Conservation (phyloP, 2,888 invertebrate species). For the Drosophila dives region DNA sequence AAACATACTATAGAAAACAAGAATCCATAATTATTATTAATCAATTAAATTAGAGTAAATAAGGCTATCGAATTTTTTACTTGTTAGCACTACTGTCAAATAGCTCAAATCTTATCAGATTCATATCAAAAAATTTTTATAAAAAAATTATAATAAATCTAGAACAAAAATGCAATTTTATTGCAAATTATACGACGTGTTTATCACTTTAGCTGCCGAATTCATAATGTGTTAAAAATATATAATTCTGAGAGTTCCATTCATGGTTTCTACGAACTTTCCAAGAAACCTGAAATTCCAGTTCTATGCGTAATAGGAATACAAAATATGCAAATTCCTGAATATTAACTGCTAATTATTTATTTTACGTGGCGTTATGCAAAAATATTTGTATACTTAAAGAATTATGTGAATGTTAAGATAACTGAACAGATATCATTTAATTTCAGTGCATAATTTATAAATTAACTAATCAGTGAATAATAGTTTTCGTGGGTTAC, state of each 20-base stretch:
- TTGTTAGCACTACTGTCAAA: not conserved
- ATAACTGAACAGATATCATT: not conserved
- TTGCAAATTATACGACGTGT: slow-evolving; percentile 7
- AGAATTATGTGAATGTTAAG: slow-evolving; percentile 10
- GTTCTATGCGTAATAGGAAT: slow-evolving; percentile 29
- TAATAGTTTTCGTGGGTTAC: slow-evolving; percentile 21
- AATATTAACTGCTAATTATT: slow-evolving; percentile 30
- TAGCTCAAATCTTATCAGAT: not conserved
- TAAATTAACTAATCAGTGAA: not conserved
- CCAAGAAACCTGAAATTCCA: slow-evolving; percentile 44
- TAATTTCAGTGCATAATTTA: not conserved
- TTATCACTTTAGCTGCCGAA: not conserved
- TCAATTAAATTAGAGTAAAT: not conserved
- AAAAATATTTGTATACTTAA: slow-evolving; percentile 6
- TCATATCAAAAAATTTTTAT: slow-evolving; percentile 1
- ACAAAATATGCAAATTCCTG: slow-evolving; percentile 36
- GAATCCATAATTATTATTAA: not conserved
- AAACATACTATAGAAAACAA: not conserved
- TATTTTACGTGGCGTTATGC: not conserved
- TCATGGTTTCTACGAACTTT: slow-evolving; percentile 54
- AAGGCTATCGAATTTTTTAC: not conserved
- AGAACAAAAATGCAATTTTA: slow-evolving; percentile 2
- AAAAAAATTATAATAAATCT: not conserved
- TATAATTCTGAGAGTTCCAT: slow-evolving; percentile 3
- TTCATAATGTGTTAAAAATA: not conserved